phyloP scores from a whole-genome alignment of 2,797 vertebrate species.

The Brachyrhaphis roseni region DNA sequence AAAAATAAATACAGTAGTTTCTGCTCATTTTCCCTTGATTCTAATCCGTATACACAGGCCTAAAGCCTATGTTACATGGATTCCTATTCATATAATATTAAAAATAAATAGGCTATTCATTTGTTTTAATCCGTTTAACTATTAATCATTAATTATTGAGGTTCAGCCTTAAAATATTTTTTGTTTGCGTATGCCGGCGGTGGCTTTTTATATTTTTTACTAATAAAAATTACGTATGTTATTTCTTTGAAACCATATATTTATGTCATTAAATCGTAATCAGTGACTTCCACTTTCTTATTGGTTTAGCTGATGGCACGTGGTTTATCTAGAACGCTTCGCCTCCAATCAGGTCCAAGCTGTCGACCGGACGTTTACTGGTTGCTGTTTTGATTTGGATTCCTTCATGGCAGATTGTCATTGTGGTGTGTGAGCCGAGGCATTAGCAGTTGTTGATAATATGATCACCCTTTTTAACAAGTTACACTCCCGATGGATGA shows the following conservation, averaged over 20 bases:
- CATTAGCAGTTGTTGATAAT: background rate
- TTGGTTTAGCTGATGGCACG: conserved; percentile 23
- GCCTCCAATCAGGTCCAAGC: background rate
- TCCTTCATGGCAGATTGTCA: background rate
- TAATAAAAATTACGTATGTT: background rate
- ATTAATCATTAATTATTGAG: background rate
- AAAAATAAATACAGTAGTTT: background rate
- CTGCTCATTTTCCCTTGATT: background rate
- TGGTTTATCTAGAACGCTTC: conserved; percentile 23
- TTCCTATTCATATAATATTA: background rate
- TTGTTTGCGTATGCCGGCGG: background rate
- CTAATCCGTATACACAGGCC: background rate
- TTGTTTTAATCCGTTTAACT: background rate
- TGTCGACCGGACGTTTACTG: background rate
- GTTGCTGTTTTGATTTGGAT: background rate
- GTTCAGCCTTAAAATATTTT: background rate
- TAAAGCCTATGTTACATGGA: background rate
- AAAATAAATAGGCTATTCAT: background rate
- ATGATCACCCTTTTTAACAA: background rate
- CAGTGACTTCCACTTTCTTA: background rate
- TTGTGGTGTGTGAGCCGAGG: background rate
- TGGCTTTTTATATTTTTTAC: background rate
- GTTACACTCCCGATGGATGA: background rate
- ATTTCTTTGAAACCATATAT: background rate
- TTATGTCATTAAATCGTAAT: background rate